Percentiles rank a stretch among this genome's conserved stretches.
Conservation (phyloP, 2,113 vertebrate species). For the Laticauda colubrina region DNA sequence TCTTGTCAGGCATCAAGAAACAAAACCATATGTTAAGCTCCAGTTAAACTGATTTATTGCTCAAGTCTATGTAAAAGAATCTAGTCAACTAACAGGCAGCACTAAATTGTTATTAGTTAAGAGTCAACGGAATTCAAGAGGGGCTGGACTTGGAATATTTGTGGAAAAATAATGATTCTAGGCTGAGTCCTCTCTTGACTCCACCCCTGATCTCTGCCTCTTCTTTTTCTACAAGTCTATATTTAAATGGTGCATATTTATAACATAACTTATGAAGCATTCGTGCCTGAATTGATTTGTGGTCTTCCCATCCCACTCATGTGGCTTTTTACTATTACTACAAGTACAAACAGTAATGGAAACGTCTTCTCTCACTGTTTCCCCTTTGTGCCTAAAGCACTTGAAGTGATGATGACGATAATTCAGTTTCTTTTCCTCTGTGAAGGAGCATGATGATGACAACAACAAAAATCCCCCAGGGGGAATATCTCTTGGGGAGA, state of each 20-base stretch:
- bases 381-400: neutral
- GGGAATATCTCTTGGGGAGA: neutral
- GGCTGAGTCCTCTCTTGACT: too few species aligned
- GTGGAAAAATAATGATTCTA: too few species aligned
- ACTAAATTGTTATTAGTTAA: too few species aligned
- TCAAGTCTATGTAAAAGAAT: neutral
- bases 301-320: neutral
- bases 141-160: too few species aligned
- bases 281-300: neutral
- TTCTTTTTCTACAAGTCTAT: too few species aligned
- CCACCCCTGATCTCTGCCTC: too few species aligned
- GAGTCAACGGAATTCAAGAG: too few species aligned
- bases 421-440: neutral
- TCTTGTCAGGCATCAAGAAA: neutral
- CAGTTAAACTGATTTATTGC: neutral
- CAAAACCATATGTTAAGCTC: neutral
- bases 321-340: neutral
- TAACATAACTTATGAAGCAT: neutral
- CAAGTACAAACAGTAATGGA: neutral
- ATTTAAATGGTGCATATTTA: neutral
- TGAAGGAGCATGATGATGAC: neutral
- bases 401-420: neutral
- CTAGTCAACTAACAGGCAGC: too few species aligned
- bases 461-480: neutral
- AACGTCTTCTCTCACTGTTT: neutral